Evolutionary conservation across 2,113 vertebrate species (phyloP).

Genomic region (Pteropus alecto): DNA sequence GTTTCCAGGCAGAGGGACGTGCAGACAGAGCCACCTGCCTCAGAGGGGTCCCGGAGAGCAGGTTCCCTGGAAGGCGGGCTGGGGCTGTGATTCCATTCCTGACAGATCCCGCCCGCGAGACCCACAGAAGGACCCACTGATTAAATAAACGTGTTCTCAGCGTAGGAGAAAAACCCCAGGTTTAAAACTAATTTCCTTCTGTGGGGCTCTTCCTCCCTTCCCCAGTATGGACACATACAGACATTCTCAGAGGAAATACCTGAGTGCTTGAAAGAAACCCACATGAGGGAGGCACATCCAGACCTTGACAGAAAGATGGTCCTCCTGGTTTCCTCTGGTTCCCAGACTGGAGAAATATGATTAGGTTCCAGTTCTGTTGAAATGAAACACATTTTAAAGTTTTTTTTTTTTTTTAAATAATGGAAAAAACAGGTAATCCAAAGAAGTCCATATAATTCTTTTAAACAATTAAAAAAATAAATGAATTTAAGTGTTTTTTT

Average conservation of each 20-base stretch:
- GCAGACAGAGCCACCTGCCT: not conserved
- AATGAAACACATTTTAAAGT: conserved; percentile 74
- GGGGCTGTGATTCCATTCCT: not conserved
- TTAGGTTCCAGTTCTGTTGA: conserved; percentile 38
- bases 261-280: conserved; percentile 22
- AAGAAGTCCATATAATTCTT: conserved; percentile 44
- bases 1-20: fast-evolving
- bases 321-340: not conserved
- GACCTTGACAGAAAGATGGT: not conserved
- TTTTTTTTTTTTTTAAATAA: conserved; percentile 24
- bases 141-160: not conserved
- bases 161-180: not conserved
- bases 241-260: conserved; percentile 14
- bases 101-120: not conserved
- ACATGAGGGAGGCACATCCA: not conserved
- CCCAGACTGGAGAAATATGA: conserved; percentile 9
- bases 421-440: conserved; percentile 62
- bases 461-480: conserved; percentile 51
- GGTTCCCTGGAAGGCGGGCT: not conserved
- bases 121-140: not conserved
- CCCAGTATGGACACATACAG: not conserved
- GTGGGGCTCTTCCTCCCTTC: not conserved
- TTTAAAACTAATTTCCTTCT: conserved; percentile 39
- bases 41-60: not conserved
- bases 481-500: not conserved